Percentiles rank a stretch among this genome's conserved stretches.
Conservation (phyloP, 2,888 invertebrate species). For the Nomada fabriciana region DNA sequence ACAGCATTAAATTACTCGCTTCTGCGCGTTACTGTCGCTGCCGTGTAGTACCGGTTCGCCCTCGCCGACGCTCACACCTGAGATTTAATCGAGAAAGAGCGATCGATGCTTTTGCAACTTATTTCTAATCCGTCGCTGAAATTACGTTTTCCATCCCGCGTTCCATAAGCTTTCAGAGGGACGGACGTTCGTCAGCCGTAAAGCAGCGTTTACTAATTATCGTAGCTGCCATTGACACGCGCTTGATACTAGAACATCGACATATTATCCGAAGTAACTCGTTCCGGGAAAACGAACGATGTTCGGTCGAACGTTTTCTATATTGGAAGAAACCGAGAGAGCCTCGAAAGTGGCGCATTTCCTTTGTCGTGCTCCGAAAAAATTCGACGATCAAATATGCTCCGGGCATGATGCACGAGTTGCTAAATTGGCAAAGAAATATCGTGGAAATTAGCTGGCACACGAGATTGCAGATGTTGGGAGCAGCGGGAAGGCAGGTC, state of each 20-base stretch:
- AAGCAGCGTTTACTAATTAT: slow-evolving; percentile 58
- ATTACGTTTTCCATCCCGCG: slow-evolving; percentile 33
- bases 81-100: slow-evolving; percentile 42
- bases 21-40: slow-evolving; percentile 13
- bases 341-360: too few species aligned
- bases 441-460: slow-evolving; percentile 60
- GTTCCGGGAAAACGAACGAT: not conserved
- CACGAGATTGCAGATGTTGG: slow-evolving; percentile 24
- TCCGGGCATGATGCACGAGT: too few species aligned
- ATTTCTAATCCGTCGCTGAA: slow-evolving; percentile 41
- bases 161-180: slow-evolving; percentile 49
- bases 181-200: slow-evolving; percentile 61
- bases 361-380: too few species aligned
- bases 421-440: slow-evolving; percentile 62
- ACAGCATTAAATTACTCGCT: slow-evolving; percentile 38
- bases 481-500: slow-evolving; percentile 43
- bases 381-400: too few species aligned
- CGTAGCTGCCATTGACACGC: slow-evolving; percentile 55
- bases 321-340: not conserved
- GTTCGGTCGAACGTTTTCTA: not conserved
- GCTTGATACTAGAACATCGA: slow-evolving; percentile 52
- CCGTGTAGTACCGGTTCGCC: not conserved
- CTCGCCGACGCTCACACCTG: slow-evolving; percentile 15
- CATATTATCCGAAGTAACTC: slow-evolving; percentile 38
- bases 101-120: slow-evolving; percentile 38